Percentiles rank a stretch among this genome's conserved stretches.
Evolutionary conservation across 2,888 invertebrate genomes (phyloP).

Genomic region (Platycnemis pennipes): DNA sequence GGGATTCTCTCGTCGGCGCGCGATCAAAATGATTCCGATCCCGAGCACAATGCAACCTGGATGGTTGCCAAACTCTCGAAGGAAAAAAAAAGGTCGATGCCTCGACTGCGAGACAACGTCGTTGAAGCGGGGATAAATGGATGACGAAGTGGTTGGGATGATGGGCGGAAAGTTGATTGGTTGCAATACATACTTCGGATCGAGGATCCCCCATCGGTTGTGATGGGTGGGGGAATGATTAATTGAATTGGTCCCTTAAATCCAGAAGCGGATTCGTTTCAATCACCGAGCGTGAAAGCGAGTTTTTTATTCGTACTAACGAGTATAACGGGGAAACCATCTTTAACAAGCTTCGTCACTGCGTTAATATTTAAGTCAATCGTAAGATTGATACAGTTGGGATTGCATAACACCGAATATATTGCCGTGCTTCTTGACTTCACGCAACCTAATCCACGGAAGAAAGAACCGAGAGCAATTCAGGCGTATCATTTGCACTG

Average conservation of each 20-base stretch:
- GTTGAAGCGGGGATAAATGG: background rate
- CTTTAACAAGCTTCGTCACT: no score
- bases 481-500: no score
- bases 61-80: background rate
- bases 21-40: background rate
- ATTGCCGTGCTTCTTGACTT: no score
- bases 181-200: background rate
- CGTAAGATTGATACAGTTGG: no score
- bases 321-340: no score
- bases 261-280: background rate
- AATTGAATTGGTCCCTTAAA: background rate
- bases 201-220: background rate
- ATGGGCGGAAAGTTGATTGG: background rate
- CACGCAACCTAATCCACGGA: no score
- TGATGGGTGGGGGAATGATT: background rate
- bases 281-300: background rate
- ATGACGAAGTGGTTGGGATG: background rate
- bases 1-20: background rate
- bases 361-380: no score
- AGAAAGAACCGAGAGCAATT: no score
- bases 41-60: background rate
- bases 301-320: no score
- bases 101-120: background rate
- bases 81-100: background rate
- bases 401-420: no score